These are phyloP conservation scores for Amiota minor DNA, from an alignment of 2,888 invertebrate species.

Conservation along the genomic window DNA sequence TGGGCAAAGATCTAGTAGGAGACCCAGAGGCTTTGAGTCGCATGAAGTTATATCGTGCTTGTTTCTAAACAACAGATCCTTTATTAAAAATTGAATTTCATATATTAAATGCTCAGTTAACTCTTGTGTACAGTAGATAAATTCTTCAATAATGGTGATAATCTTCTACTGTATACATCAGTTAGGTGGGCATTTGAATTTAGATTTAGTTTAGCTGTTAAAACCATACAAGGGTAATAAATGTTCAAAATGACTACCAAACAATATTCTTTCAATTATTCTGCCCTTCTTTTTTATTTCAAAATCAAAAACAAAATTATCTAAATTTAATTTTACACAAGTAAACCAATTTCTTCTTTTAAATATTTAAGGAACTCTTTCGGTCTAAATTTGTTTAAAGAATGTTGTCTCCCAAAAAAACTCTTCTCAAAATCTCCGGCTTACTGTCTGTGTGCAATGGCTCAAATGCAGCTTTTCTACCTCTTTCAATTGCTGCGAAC, in stretches of 20 bases:
- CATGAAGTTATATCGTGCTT: slow-evolving; percentile 25
- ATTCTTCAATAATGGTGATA: background rate
- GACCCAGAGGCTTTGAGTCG: background rate
- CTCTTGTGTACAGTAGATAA: background rate
- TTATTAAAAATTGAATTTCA: background rate
- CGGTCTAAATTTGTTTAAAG: background rate
- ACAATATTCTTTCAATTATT: background rate
- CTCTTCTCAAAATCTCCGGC: too few species aligned
- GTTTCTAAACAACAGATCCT: background rate
- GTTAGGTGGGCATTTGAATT: background rate
- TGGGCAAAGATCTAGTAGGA: background rate
- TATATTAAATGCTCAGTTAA: too few species aligned
- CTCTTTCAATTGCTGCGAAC: background rate
- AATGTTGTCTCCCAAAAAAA: background rate
- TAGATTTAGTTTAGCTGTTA: too few species aligned
- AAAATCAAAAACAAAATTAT: slow-evolving; percentile 9
- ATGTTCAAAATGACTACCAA: background rate
- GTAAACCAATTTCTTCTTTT: too few species aligned
- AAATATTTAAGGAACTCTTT: too few species aligned
- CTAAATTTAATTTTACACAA: too few species aligned
- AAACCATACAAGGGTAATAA: background rate
- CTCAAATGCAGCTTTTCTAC: background rate
- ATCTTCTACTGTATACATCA: background rate
- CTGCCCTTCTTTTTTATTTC: background rate
- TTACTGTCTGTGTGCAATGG: background rate